Percentiles rank a stretch among this genome's conserved stretches.
phyloP scores from a whole-genome alignment of 2,888 invertebrate genomes.

The Glyphotaelius pellucidus region DNA sequence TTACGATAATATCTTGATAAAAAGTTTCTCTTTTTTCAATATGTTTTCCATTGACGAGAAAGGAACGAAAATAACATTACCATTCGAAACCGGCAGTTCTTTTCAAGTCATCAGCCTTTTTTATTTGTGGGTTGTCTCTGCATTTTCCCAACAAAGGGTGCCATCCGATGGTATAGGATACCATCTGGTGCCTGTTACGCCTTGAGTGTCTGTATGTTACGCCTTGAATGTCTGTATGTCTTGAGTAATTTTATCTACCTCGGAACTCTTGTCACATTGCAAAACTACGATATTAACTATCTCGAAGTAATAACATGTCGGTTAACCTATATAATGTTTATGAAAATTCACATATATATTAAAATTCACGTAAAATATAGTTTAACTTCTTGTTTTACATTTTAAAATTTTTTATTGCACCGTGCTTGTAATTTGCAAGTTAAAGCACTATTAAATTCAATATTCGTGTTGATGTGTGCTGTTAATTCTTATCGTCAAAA shows the following conservation, averaged over 20 bases:
- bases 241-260: not conserved
- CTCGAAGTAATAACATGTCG: not conserved
- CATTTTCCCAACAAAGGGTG: not conserved
- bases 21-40: too few relatives aligned
- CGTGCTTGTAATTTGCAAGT: not conserved
- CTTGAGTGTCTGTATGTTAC: too few relatives aligned
- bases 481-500: not conserved
- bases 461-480: not conserved
- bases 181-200: not conserved
- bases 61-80: not conserved
- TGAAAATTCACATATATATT: too few relatives aligned
- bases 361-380: not conserved
- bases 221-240: too few relatives aligned
- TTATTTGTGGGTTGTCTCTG: not conserved
- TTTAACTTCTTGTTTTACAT: not conserved
- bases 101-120: not conserved
- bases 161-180: not conserved
- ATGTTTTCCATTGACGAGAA: too few relatives aligned
- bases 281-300: not conserved
- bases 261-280: not conserved
- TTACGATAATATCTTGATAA: too few relatives aligned
- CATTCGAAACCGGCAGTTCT: not conserved
- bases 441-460: not conserved
- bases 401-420: not conserved
- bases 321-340: not conserved